phyloP scores from a whole-genome alignment of 1,140 invertebrate genomes.

The Trichonephila clavipes region DNA sequence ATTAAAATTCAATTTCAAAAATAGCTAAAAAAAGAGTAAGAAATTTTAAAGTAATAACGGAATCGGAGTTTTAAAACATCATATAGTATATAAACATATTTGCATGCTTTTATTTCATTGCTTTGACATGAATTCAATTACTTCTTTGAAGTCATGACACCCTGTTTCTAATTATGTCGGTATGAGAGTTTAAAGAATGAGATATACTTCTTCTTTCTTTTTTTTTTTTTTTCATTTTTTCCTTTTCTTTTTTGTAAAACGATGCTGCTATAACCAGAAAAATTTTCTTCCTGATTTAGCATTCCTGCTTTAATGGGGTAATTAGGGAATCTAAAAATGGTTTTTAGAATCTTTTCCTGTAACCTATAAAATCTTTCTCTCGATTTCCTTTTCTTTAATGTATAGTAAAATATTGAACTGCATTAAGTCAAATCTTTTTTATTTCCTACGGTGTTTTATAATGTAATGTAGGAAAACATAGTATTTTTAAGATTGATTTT shows the following conservation, averaged over 20 bases:
- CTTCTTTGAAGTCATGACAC: not conserved
- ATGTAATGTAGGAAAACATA: not conserved
- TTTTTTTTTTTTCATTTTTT: not conserved
- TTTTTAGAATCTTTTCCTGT: constrained; percentile 19
- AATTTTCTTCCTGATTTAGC: constrained; percentile 45
- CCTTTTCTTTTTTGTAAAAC: not conserved
- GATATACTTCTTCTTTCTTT: not conserved
- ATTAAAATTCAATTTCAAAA: not conserved
- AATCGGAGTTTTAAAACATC: not conserved
- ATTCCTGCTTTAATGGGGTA: constrained; percentile 50
- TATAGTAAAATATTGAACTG: constrained; percentile 32
- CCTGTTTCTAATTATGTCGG: constrained; percentile 11
- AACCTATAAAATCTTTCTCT: constrained; percentile 54
- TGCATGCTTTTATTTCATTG: constrained; percentile 9
- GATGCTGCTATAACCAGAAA: not conserved
- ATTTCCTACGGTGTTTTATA: not conserved
- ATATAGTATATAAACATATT: not conserved
- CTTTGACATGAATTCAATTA: constrained; percentile 19
- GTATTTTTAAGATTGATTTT: not conserved
- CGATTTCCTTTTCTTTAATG: constrained; percentile 57
- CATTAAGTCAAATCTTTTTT: constrained; percentile 29
- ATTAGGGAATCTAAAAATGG: constrained; percentile 54
- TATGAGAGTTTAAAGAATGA: not conserved
- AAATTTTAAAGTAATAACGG: not conserved
- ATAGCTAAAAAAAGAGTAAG: not conserved